These are phyloP conservation scores for Zygaena filipendulae DNA, from an alignment of 2,888 invertebrate genomes.

Conservation along the genomic window DNA sequence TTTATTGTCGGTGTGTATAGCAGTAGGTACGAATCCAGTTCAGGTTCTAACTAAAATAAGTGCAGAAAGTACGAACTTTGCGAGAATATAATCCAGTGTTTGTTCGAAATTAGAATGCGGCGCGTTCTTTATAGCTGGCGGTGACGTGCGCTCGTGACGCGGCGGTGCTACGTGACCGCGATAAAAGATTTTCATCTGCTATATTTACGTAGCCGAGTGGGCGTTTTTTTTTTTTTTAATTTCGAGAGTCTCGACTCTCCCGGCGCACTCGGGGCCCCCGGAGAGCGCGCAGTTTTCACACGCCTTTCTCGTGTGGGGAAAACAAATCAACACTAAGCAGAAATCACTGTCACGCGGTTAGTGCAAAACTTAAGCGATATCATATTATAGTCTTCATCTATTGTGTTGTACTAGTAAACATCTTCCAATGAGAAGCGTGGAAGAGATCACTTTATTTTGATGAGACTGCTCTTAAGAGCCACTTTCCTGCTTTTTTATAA, in stretches of 20 bases:
- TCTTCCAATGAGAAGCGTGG: no score
- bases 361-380: neutral
- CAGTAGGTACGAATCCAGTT: constrained; percentile 34
- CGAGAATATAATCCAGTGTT: constrained; percentile 47
- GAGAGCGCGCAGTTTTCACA: constrained; percentile 56
- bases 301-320: constrained; percentile 44
- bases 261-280: constrained; percentile 31
- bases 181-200: constrained; percentile 69
- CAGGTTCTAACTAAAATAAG: constrained; percentile 28
- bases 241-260: constrained; percentile 57
- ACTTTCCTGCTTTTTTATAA: no score
- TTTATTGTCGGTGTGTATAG: no score
- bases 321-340: constrained; percentile 19
- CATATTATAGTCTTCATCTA: neutral
- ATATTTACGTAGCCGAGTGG: constrained; percentile 66
- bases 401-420: no score
- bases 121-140: constrained; percentile 55
- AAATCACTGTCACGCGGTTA: neutral
- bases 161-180: constrained; percentile 63
- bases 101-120: constrained; percentile 63
- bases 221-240: constrained; percentile 66
- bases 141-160: constrained; percentile 66
- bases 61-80: constrained; percentile 30
- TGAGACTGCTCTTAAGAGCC: no score
- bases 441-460: no score